A percentile compares a stretch with the other conserved stretches of the same genome.
Conservation (phyloP, 2,888 invertebrate species). For the Pycnomerus fuliginosus region DNA sequence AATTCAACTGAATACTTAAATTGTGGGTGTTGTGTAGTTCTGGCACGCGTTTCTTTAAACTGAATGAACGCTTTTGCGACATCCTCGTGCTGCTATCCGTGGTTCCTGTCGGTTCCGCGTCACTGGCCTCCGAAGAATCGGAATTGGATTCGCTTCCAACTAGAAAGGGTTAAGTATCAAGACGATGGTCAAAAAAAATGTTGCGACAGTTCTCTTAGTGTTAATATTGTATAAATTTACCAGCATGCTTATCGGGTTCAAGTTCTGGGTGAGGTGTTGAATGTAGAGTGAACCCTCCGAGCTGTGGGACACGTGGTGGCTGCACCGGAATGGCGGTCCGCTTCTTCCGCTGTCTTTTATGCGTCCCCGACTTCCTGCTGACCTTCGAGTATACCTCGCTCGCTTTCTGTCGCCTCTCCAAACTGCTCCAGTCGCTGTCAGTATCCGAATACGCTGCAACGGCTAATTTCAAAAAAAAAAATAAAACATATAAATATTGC, state of each 20-base stretch:
- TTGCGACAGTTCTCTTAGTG: too few relatives aligned
- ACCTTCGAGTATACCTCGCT: constrained; percentile 65
- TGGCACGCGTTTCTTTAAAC: constrained; percentile 55
- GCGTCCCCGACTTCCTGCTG: constrained; percentile 66
- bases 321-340: constrained; percentile 81
- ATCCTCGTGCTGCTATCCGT: constrained; percentile 46
- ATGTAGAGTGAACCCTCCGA: constrained; percentile 46
- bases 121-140: constrained; percentile 50
- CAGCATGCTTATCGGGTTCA: constrained; percentile 46
- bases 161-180: too few relatives aligned
- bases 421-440: constrained; percentile 83
- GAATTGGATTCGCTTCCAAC: constrained; percentile 51
- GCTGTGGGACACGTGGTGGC: constrained; percentile 63
- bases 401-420: constrained; percentile 59
- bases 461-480: constrained; percentile 6
- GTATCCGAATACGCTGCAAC: constrained; percentile 79
- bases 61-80: constrained; percentile 52
- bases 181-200: too few relatives aligned
- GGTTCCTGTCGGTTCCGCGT: constrained; percentile 44
- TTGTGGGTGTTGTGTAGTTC: constrained; percentile 59
- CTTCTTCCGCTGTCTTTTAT: constrained; percentile 72
- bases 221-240: constrained; percentile 34
- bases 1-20: constrained; percentile 50
- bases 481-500: constrained; percentile 1
- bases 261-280: constrained; percentile 42